These are phyloP conservation scores for Diplosoma virens DNA, from an alignment of 23 tunicate species.

Conservation along the genomic window DNA sequence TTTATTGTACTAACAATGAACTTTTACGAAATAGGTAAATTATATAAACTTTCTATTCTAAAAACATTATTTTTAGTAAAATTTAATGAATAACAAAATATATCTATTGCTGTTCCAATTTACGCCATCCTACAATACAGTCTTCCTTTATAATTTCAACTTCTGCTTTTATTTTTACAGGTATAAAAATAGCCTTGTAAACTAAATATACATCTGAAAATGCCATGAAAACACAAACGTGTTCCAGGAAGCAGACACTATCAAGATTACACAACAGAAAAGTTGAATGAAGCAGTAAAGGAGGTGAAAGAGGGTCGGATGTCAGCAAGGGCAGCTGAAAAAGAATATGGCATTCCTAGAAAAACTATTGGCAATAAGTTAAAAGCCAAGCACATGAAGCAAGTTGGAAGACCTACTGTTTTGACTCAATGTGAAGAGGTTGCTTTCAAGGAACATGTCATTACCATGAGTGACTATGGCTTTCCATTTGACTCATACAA, in stretches of 20 bases:
- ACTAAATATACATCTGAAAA: too few species aligned
- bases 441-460: not conserved
- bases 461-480: constrained; percentile 15
- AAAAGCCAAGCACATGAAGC: not conserved
- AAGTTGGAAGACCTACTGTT: constrained; percentile 1
- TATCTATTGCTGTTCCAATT: too few species aligned
- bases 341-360: not conserved
- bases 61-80: too few species aligned
- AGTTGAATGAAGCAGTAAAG: not conserved
- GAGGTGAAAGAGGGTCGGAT: not conserved
- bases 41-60: too few species aligned
- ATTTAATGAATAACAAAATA: too few species aligned
- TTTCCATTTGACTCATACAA: constrained; percentile 17
- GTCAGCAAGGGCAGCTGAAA: not conserved
- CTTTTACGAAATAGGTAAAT: too few species aligned
- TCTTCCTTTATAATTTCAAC: too few species aligned
- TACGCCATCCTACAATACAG: too few species aligned
- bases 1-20: too few species aligned
- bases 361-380: not conserved
- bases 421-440: not conserved
- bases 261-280: constrained; percentile 11
- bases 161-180: too few species aligned
- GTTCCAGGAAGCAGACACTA: constrained; percentile 5
- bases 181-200: too few species aligned
- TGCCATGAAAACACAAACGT: constrained; percentile 14